These are phyloP conservation scores for Hyperoplus immaculatus DNA, from an alignment of 2,797 vertebrate species.

Conservation along the genomic window DNA sequence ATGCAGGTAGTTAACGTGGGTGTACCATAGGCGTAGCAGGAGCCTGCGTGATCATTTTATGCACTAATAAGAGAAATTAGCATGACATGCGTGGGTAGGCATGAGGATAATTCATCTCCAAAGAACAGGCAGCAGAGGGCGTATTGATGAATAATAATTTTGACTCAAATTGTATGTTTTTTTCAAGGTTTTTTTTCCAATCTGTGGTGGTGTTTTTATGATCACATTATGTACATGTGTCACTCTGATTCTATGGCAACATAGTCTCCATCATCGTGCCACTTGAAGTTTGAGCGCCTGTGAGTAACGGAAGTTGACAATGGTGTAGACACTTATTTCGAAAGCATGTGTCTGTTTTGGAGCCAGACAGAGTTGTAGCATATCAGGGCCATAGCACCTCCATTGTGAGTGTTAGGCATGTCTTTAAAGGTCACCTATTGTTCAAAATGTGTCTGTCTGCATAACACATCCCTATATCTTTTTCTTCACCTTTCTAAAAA, in stretches of 20 bases:
- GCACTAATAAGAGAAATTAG: conserved; percentile 68
- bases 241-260: conserved; percentile 56
- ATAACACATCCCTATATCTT: too few relatives aligned
- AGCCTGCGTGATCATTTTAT: conserved; percentile 46
- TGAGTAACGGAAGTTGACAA: conserved; percentile 26
- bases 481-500: too few relatives aligned
- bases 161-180: conserved; percentile 52
- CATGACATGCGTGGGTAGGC: conserved; percentile 65
- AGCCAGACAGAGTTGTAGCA: not conserved
- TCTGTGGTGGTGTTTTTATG: conserved; percentile 25
- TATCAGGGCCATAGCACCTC: not conserved
- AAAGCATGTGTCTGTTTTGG: conserved; percentile 1
- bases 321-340: not conserved
- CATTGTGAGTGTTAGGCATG: conserved; percentile 13
- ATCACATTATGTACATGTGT: conserved; percentile 34
- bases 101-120: conserved; percentile 68
- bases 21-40: conserved; percentile 54
- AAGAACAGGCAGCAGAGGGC: conserved; percentile 59
- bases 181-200: not conserved
- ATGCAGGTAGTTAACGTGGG: conserved; percentile 20
- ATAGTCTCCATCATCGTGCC: conserved; percentile 26
- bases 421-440: not conserved
- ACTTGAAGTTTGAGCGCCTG: conserved; percentile 1
- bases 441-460: too few relatives aligned
- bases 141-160: conserved; percentile 69